A percentile compares a stretch with the other conserved stretches of the same genome.
Conservation (phyloP, 2,797 vertebrate species). For the Tarsius wallacei region DNA sequence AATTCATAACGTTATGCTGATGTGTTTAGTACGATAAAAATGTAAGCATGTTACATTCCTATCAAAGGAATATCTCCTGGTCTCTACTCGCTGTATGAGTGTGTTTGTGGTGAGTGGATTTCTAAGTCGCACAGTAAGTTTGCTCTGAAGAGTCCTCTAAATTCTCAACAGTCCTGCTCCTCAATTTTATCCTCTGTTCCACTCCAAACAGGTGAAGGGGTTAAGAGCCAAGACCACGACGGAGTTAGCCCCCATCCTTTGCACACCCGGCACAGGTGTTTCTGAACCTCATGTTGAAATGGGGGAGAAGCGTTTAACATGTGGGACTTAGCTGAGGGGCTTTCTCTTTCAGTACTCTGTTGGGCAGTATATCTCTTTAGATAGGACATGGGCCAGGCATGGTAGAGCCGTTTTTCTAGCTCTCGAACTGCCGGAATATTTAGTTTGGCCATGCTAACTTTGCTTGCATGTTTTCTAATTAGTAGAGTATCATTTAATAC, state of each 20-base stretch:
- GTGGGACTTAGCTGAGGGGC: not conserved
- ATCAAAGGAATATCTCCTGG: not conserved
- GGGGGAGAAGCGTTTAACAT: not conserved
- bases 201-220: not conserved
- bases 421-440: not conserved
- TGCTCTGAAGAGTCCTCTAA: not conserved
- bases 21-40: not conserved
- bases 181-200: not conserved
- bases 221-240: not conserved
- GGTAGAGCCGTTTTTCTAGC: not conserved
- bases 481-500: not conserved
- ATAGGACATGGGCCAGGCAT: not conserved
- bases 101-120: not conserved
- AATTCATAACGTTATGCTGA: not conserved
- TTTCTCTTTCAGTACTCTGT: not conserved
- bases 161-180: not conserved
- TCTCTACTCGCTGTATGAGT: not conserved
- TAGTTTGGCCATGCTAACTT: not conserved
- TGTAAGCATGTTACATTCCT: not conserved
- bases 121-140: not conserved
- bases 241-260: not conserved
- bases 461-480: conserved; percentile 19
- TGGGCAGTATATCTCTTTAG: not conserved
- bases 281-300: not conserved
- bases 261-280: not conserved